Conservation (phyloP, 2,113 vertebrate genomes). For the Thymallus thymallus region DNA sequence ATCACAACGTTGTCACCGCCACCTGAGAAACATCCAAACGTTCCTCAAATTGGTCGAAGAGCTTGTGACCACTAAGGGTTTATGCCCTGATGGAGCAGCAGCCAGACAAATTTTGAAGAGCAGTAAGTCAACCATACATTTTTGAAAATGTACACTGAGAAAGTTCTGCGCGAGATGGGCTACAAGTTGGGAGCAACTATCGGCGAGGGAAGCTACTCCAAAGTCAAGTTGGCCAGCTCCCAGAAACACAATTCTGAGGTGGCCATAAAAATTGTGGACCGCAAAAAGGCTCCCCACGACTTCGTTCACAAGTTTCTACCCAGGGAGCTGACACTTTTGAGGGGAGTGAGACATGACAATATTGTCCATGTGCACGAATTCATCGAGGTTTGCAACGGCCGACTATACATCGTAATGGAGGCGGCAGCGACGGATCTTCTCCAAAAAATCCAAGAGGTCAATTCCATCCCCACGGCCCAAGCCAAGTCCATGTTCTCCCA, state of each 20-base stretch:
- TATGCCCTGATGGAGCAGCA: neutral
- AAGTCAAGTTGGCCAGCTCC: slow-evolving; percentile 70
- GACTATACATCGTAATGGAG: slow-evolving; percentile 77
- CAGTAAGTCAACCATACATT: neutral
- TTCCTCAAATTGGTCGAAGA: slow-evolving; percentile 1
- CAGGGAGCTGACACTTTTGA: slow-evolving; percentile 72
- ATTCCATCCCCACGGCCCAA: slow-evolving; percentile 16
- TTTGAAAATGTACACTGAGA: slow-evolving; percentile 41
- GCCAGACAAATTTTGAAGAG: slow-evolving; percentile 6
- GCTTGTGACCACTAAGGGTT: neutral
- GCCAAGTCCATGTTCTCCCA: slow-evolving; percentile 74
- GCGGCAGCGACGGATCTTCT: slow-evolving; percentile 72
- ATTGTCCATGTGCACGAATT: slow-evolving; percentile 73
- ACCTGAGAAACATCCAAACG: neutral
- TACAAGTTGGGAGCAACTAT: slow-evolving; percentile 47
- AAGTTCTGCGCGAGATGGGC: slow-evolving; percentile 52
- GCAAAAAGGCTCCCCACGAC: slow-evolving; percentile 52
- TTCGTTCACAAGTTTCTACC: slow-evolving; percentile 76
- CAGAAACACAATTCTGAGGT: slow-evolving; percentile 71
- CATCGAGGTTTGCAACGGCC: slow-evolving; percentile 70
- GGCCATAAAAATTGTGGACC: slow-evolving; percentile 65
- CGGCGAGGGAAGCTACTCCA: slow-evolving; percentile 59
- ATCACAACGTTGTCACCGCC: neutral
- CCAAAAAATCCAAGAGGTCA: slow-evolving; percentile 53
- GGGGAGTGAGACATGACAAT: slow-evolving; percentile 63